These are phyloP conservation scores for Actinostola sp. DNA, from an alignment of 92 coral and sea anemone species.

Conservation along the genomic window DNA sequence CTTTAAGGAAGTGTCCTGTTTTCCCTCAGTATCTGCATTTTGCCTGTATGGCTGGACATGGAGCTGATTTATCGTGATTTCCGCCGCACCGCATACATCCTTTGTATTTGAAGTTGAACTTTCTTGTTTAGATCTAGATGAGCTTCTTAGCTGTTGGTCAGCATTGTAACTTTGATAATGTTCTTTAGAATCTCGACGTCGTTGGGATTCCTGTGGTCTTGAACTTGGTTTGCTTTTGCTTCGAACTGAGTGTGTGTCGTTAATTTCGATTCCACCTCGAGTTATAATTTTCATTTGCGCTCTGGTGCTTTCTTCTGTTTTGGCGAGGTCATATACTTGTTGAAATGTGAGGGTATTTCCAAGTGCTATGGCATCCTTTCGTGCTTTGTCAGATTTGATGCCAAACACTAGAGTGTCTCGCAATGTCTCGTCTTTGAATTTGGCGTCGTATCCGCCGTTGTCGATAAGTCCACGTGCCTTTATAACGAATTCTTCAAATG, in stretches of 20 bases:
- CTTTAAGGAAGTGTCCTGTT: constrained; percentile 41
- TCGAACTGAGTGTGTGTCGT: constrained; percentile 24
- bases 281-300: constrained; percentile 47
- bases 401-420: constrained; percentile 57
- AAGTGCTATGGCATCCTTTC: constrained; percentile 49
- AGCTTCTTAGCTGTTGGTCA: neutral
- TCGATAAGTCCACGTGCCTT: constrained; percentile 49
- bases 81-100: constrained; percentile 53
- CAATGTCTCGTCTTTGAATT: constrained; percentile 48
- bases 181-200: neutral
- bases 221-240: constrained; percentile 28
- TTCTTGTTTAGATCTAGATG: too few species aligned
- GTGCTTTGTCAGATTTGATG: constrained; percentile 42
- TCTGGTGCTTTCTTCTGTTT: constrained; percentile 56
- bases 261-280: neutral
- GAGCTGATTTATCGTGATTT: constrained; percentile 33
- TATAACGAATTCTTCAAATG: constrained; percentile 62
- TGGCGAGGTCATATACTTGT: constrained; percentile 54
- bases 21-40: constrained; percentile 35
- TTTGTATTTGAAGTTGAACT: constrained; percentile 38
- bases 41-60: constrained; percentile 46
- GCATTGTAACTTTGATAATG: neutral
- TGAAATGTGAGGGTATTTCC: constrained; percentile 54
- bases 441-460: constrained; percentile 46
- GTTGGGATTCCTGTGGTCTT: constrained; percentile 8